Evolutionary conservation across 2,888 invertebrate genomes (phyloP).

Genomic region (Apamea crenata): DNA sequence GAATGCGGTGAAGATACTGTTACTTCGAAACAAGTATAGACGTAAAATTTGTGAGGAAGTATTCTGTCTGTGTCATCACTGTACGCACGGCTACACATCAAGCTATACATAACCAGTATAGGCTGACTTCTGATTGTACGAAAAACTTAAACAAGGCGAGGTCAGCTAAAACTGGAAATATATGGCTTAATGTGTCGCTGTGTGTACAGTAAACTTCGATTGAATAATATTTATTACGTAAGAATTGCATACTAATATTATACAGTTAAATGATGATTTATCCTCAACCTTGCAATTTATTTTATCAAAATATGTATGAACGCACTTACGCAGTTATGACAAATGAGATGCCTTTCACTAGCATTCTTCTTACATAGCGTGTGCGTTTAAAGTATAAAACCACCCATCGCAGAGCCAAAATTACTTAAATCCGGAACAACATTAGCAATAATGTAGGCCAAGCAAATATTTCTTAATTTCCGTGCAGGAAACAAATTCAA

Average conservation of each 20-base stretch:
- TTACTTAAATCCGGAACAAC: conserved; percentile 24
- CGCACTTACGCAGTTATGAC: neutral
- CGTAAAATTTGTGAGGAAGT: conserved; percentile 5
- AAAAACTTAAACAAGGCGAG: neutral
- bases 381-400: conserved; percentile 24
- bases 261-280: neutral
- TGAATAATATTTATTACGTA: conserved; percentile 8
- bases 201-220: conserved; percentile 1
- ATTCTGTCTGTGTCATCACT: neutral
- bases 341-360: conserved; percentile 35
- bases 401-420: neutral
- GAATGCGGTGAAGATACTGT: conserved; percentile 23
- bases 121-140: neutral
- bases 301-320: neutral
- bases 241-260: neutral
- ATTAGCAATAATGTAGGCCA: conserved; percentile 26
- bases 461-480: conserved; percentile 17
- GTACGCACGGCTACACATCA: neutral
- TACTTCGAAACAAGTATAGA: conserved; percentile 1
- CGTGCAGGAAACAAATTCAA: conserved; percentile 5
- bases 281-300: conserved; percentile 14
- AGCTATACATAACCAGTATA: neutral
- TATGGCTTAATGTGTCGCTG: neutral
- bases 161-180: neutral
- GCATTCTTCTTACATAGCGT: neutral